Base-by-base conservation (phyloP, 2,888 invertebrate species). In the Rhagonycha fulva region DNA sequence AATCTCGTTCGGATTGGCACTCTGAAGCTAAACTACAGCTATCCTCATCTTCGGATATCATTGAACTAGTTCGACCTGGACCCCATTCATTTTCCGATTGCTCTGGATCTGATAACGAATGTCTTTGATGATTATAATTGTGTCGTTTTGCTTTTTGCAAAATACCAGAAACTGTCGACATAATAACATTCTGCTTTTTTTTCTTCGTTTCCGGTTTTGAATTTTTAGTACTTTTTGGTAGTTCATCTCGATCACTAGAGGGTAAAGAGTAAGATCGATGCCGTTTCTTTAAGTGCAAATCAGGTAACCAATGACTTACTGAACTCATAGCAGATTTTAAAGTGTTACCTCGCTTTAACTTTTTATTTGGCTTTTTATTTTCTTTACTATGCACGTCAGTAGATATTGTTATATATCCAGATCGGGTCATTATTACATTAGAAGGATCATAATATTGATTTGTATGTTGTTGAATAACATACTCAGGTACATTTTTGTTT, bases 251-350 rank as follows among this genome's bases (percentile, higher is more conserved):
- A 83, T 92, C 91, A 10, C 92, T 94, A 14, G 93, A 91, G 0
- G 96, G 96, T 71, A 96, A 88, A 0, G 96, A 96, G 84, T 95
- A 94, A 7, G 96, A 96, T 82, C 96, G 90, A 86, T 93, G 93
- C 82, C 95, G 90, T 85, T 94, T 95, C 14, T 93, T 91, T 71
- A 96, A 88, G 86, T 95, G 94, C 77, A 94, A 88, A 85, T 95
- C 96, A 0, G 96, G 96, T 72, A 96, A 87, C 93, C 96, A 94
- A 80, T 92, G 93, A 83, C 93, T 94, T 84, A 95, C 92, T 0
- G 94, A 94, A 83, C 91, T 94, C 93, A 95, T 94, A 0, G 95
- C 95, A 66, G 93, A 93, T 87, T 94, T 94, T 73, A 94, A 86
- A 0, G 94, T 94, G 12, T 91, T 89, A 10, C 93, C 92, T 78